Evolutionary conservation across 1,140 invertebrate species (phyloP), one percentile per base, ranked within the genome.

Genomic region (Papilio helenus): DNA sequence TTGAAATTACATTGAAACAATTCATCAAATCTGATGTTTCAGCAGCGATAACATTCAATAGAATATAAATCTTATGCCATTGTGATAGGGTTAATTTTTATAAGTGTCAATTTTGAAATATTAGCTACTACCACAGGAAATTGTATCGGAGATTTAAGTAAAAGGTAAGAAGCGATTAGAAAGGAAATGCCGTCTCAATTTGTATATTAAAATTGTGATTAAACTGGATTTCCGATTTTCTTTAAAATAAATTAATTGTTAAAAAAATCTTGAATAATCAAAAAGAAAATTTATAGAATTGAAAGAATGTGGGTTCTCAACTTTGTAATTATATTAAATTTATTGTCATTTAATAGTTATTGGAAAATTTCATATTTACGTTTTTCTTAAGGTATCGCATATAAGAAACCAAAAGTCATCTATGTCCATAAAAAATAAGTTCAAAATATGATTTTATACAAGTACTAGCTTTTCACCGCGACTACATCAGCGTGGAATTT

Each of bases 121-220:
- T 77, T 44, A 42, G 51, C 29, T 42, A 42, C 76, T 39, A 77
- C 14, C 29, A 83, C 83, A 87, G 84, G 84, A 84, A 86, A 87
- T 85, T 86, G 81, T 83, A 85, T 87, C 77, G 83, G 77, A 82
- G 76, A 82, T 84, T 80, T 80, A 86, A 80, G 82, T 81, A 82
- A 34, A 79, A 74, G 81, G 34, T 77, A 84, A 86, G 81, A 83
- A 82, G 78, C 80, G 83, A 82, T 83, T 61, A 77, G 55, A 65
- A 78, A 80, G 82, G 80, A 84, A 84, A 81, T 78, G 65, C 51
- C 51, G 39, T 26, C 39, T 72, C 74, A 42, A 77, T 77, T 65
- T 61, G 29, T 20, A 23, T n/a, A 23, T 65, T 46, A 77, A 77
- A 18, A 44, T 65, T 61, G 20, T 58, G n/a, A 58, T 61, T 20